These are phyloP conservation scores for Drosophila watanabei DNA, from an alignment of 1,140 invertebrate species.

Conservation along the genomic window DNA sequence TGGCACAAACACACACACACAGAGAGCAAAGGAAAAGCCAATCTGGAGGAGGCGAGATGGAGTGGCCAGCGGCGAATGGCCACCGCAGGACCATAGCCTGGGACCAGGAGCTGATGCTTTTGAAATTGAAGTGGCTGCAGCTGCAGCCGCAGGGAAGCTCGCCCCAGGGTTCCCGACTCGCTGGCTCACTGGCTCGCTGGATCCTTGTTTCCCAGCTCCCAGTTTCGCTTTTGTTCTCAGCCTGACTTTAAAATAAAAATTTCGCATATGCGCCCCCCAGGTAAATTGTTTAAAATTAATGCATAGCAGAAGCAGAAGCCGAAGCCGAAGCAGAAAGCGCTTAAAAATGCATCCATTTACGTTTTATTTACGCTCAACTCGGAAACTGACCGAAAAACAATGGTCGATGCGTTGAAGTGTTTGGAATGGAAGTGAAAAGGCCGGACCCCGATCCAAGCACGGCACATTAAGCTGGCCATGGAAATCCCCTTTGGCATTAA, in stretches of 20 bases:
- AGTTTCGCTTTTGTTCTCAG: conserved; percentile 18
- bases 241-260: conserved; percentile 64
- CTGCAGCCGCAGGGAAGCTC: conserved; percentile 32
- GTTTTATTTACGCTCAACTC: conserved; percentile 47
- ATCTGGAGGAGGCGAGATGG: conserved; percentile 28
- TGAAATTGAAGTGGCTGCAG: conserved; percentile 75
- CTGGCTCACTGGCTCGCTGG: background rate
- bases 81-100: conserved; percentile 40
- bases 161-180: conserved; percentile 4
- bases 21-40: conserved; percentile 45
- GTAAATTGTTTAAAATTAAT: conserved; percentile 78
- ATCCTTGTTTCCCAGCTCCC: conserved; percentile 2
- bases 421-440: conserved; percentile 40
- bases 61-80: conserved; percentile 38
- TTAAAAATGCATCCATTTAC: conserved; percentile 77
- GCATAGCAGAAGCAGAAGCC: conserved; percentile 41
- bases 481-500: conserved; percentile 73
- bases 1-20: conserved; percentile 11
- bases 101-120: conserved; percentile 56
- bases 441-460: conserved; percentile 11
- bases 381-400: conserved; percentile 55
- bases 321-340: conserved; percentile 37
- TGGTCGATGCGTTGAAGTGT: conserved; percentile 28
- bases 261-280: conserved; percentile 53
- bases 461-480: conserved; percentile 73